A percentile compares a stretch with the other conserved stretches of the same genome.
Conservation (phyloP, 1,140 invertebrate genomes). For the Hyposmocoma kahamanoa region DNA sequence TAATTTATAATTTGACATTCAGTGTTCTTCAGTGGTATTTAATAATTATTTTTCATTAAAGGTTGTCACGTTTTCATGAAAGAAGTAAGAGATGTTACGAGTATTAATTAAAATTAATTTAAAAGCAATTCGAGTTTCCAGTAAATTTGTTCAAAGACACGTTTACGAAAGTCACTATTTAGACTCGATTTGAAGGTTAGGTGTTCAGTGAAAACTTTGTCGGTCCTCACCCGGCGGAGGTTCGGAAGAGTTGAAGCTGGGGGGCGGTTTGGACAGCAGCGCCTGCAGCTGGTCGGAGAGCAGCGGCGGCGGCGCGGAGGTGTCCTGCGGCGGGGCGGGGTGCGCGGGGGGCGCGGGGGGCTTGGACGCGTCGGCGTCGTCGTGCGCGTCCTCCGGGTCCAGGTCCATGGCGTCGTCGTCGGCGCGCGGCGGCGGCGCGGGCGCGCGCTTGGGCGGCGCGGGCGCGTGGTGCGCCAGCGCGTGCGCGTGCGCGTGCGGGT, state of each 20-base stretch:
- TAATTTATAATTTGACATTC: too few relatives aligned
- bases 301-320: slow-evolving; percentile 39
- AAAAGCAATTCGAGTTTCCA: too few relatives aligned
- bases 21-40: too few relatives aligned
- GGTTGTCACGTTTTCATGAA: too few relatives aligned
- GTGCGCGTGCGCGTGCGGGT: neutral
- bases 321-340: slow-evolving; percentile 17
- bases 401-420: slow-evolving; percentile 62
- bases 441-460: slow-evolving; percentile 21
- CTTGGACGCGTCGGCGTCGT: slow-evolving; percentile 11
- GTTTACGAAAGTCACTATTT: too few relatives aligned
- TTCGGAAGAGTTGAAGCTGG: slow-evolving; percentile 56
- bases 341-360: slow-evolving; percentile 1
- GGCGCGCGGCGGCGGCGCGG: slow-evolving; percentile 6
- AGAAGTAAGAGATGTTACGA: too few relatives aligned
- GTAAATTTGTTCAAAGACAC: too few relatives aligned
- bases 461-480: slow-evolving; percentile 30
- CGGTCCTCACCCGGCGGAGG: slow-evolving; percentile 60
- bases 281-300: slow-evolving; percentile 55
- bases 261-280: slow-evolving; percentile 61
- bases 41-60: too few relatives aligned
- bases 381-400: slow-evolving; percentile 44
- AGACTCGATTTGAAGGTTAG: too few relatives aligned
- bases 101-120: too few relatives aligned
- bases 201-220: too few relatives aligned